A percentile compares a stretch with the other conserved stretches of the same genome.
Evolutionary conservation across 2,797 vertebrate genomes (phyloP).

Genomic region (Lagodon rhomboides): DNA sequence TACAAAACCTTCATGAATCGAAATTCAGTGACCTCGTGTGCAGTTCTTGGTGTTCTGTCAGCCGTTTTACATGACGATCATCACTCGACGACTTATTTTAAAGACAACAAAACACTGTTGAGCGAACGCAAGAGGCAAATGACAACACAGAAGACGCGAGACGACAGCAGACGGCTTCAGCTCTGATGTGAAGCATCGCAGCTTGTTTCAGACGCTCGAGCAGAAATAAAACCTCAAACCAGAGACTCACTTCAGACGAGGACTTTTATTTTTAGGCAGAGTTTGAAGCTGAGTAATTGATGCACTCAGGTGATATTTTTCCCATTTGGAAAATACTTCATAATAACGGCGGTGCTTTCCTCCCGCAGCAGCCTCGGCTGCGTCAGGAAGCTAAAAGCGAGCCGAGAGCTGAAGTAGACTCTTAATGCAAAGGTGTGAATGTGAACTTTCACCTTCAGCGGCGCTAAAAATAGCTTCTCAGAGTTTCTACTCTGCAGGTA

Average conservation of each 20-base stretch:
- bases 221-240: too few relatives aligned
- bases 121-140: too few relatives aligned
- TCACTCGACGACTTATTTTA: too few relatives aligned
- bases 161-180: too few relatives aligned
- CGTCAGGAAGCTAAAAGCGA: neutral
- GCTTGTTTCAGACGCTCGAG: too few relatives aligned
- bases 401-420: neutral
- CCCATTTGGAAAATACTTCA: neutral
- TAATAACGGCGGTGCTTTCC: neutral
- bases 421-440: conserved; percentile 8
- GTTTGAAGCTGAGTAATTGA: neutral
- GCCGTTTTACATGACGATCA: too few relatives aligned
- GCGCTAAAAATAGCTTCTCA: conserved; percentile 3
- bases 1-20: too few relatives aligned
- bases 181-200: too few relatives aligned
- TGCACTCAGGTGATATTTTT: neutral
- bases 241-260: neutral
- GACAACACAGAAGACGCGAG: too few relatives aligned
- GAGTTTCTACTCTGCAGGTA: neutral
- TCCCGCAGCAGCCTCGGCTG: neutral
- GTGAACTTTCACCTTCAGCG: neutral
- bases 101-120: too few relatives aligned
- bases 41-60: too few relatives aligned
- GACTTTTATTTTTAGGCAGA: neutral
- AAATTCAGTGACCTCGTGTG: too few relatives aligned